phyloP scores from a whole-genome alignment of 2,113 vertebrate genomes.

The Sarotherodon lohbergeri region DNA sequence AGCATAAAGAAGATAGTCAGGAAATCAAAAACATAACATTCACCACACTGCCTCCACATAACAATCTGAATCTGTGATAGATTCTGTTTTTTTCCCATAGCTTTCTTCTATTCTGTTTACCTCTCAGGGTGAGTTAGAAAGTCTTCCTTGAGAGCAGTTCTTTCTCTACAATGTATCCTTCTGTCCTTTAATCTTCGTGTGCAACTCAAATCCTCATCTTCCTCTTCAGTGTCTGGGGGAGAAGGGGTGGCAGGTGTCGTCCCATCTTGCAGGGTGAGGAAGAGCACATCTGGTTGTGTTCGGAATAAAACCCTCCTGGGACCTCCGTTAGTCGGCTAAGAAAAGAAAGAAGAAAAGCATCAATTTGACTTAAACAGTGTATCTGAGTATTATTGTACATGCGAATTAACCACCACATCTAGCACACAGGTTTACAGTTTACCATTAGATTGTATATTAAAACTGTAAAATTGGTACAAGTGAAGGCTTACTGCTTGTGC shows the following conservation, averaged over 20 bases:
- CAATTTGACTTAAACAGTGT: neutral
- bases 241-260: neutral
- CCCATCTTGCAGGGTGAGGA: constrained; percentile 57
- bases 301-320: constrained; percentile 70
- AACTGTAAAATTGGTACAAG: neutral
- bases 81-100: neutral
- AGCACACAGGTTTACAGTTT: neutral
- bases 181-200: neutral
- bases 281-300: constrained; percentile 69
- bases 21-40: neutral
- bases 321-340: constrained; percentile 42
- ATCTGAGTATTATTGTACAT: neutral
- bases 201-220: neutral
- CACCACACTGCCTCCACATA: neutral
- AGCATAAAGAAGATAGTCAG: neutral
- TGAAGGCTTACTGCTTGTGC: neutral
- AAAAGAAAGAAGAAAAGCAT: neutral
- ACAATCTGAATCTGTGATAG: neutral
- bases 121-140: neutral
- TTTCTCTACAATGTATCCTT: neutral
- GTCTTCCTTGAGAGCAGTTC: constrained; percentile 9
- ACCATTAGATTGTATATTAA: neutral
- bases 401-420: neutral
- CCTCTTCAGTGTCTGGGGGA: constrained; percentile 32
- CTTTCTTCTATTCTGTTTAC: neutral